These are phyloP conservation scores for Pipra filicauda DNA, from an alignment of 2,113 vertebrate species.

Conservation along the genomic window DNA sequence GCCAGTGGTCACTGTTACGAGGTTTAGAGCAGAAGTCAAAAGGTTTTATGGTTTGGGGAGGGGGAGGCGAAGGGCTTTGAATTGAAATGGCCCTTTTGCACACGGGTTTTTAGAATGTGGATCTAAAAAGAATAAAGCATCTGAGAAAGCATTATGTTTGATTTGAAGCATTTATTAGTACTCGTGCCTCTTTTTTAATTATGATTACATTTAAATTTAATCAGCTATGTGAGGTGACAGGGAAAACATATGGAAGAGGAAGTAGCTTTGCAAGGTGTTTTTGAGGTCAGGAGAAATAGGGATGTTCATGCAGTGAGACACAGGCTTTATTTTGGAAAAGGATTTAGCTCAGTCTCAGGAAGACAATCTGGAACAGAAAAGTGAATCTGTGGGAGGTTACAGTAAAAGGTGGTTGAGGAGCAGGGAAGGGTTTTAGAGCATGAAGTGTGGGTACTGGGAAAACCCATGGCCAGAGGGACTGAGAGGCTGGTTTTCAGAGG, in stretches of 20 bases:
- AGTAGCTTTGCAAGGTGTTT: background rate
- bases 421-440: background rate
- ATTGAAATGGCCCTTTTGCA: background rate
- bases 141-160: background rate
- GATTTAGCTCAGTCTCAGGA: background rate
- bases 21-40: background rate
- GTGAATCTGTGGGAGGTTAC: background rate
- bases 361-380: background rate
- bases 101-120: background rate
- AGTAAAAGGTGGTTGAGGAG: background rate
- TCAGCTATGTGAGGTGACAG: background rate
- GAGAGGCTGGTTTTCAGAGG: background rate
- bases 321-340: background rate
- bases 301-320: background rate
- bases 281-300: background rate
- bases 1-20: background rate
- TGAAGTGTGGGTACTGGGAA: accelerated
- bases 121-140: background rate
- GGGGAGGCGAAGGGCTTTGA: background rate
- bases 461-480: background rate
- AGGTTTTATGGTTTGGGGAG: background rate
- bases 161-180: background rate
- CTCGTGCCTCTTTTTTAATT: background rate
- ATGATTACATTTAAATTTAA: background rate
- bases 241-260: background rate